Percentiles rank a stretch among this genome's conserved stretches.
Evolutionary conservation across 2,797 vertebrate genomes (phyloP).

Genomic region (Pseudochirops corinnae): DNA sequence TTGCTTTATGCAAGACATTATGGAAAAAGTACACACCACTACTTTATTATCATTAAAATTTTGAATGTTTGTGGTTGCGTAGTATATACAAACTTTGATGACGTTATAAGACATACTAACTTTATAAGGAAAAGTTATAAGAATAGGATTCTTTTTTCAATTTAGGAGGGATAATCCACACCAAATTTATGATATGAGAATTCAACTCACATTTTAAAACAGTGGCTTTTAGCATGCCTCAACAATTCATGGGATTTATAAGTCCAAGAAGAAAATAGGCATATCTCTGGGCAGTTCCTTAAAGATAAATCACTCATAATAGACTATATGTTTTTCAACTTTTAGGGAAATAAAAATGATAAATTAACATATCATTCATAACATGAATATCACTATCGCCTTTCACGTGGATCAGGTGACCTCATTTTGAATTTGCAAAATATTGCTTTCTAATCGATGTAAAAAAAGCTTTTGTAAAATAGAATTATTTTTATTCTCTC

Average conservation of each 20-base stretch:
- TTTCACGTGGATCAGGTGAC: neutral
- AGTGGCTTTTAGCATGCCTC: neutral
- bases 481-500: constrained; percentile 3
- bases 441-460: constrained; percentile 42
- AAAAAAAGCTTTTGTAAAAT: constrained; percentile 23
- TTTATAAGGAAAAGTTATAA: neutral
- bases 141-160: neutral
- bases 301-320: neutral
- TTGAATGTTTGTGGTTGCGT: neutral
- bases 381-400: neutral
- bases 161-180: neutral
- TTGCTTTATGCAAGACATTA: constrained; percentile 25
- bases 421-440: constrained; percentile 29
- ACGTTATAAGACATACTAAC: neutral
- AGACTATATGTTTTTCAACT: constrained; percentile 13
- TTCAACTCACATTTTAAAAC: neutral
- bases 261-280: neutral
- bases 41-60: constrained; percentile 18
- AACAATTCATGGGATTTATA: neutral
- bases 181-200: neutral
- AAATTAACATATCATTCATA: constrained; percentile 34
- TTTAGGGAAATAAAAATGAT: neutral
- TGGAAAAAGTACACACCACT: neutral
- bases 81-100: neutral
- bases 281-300: neutral